Evolutionary conservation across 1,140 invertebrate genomes (phyloP).

Genomic region (Pseudomyrmex pallidus): DNA sequence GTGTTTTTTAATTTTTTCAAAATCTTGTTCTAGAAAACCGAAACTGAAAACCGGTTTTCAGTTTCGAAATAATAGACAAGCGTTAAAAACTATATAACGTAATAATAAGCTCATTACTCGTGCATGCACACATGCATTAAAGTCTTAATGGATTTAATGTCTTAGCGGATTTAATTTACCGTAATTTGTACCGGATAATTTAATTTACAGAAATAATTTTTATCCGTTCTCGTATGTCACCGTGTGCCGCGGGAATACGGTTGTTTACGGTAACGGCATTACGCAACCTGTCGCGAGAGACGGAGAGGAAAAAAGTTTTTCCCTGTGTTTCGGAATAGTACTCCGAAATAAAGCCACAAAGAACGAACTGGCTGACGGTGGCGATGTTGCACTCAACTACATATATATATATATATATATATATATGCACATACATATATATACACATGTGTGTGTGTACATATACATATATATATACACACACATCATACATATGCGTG

Average conservation of each 20-base stretch:
- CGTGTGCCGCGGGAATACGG: background rate
- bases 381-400: slow-evolving; percentile 33
- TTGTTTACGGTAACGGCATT: slow-evolving; percentile 24
- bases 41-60: too few species aligned
- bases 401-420: background rate
- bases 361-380: slow-evolving; percentile 55
- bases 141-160: too few species aligned
- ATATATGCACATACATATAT: too few species aligned
- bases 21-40: background rate
- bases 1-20: background rate
- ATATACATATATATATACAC: too few species aligned
- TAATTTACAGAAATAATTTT: slow-evolving; percentile 4
- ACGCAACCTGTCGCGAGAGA: slow-evolving; percentile 3
- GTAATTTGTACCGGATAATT: background rate
- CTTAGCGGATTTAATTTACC: background rate
- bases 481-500: background rate
- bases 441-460: too few species aligned
- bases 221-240: background rate
- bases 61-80: too few species aligned
- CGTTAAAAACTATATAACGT: too few species aligned
- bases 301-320: slow-evolving; percentile 15
- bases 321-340: slow-evolving; percentile 3
- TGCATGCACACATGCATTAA: too few species aligned
- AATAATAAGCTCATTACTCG: too few species aligned
- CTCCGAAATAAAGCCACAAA: slow-evolving; percentile 41